These are phyloP conservation scores for Piaya cayana DNA, from an alignment of 2,113 vertebrate species.

Conservation along the genomic window DNA sequence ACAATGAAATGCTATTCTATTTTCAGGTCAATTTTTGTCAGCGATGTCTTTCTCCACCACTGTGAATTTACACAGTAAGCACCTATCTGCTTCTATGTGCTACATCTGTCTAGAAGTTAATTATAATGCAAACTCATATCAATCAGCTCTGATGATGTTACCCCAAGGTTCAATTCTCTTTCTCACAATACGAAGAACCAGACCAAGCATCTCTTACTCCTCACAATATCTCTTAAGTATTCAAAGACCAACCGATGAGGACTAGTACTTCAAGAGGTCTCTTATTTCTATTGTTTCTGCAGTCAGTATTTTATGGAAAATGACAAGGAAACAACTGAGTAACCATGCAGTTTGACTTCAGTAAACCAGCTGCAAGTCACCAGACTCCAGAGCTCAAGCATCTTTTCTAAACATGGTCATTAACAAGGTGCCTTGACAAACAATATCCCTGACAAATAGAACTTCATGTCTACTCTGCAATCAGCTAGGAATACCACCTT, in stretches of 20 bases:
- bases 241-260: not conserved
- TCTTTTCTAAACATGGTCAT: not conserved
- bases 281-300: not conserved
- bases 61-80: not conserved
- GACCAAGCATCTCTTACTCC: not conserved
- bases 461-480: not conserved
- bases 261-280: not conserved
- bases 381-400: not conserved
- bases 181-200: not conserved
- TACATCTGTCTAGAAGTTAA: not conserved
- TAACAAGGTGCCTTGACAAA: not conserved
- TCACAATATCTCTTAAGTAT: not conserved
- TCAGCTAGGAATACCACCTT: not conserved
- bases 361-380: not conserved
- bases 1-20: not conserved
- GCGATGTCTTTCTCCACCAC: not conserved
- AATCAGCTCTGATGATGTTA: not conserved
- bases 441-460: fast-evolving
- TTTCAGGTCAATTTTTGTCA: not conserved
- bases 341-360: not conserved
- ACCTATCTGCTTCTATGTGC: not conserved
- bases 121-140: not conserved
- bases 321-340: not conserved
- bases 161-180: not conserved
- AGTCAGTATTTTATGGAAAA: not conserved